A percentile compares a stretch with the other conserved stretches of the same genome.
phyloP scores from a whole-genome alignment of 37 sponge, comb jelly and placozoan genomes.

The Chondrilla cf. caribensis region DNA sequence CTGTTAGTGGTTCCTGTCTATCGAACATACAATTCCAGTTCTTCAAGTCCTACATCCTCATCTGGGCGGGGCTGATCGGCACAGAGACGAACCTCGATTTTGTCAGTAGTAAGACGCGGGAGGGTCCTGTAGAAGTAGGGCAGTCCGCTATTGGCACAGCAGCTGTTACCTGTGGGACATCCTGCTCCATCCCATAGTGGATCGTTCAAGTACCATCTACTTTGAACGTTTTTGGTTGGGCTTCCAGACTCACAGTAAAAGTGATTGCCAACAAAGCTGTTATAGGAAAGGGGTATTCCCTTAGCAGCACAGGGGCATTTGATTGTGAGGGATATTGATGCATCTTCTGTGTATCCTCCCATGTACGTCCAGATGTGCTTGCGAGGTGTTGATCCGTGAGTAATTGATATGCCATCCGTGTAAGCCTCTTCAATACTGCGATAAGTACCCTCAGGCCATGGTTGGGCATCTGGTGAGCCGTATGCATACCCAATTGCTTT shows the following conservation, averaged over 20 bases:
- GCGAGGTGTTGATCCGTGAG: constrained; percentile 6
- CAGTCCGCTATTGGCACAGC: constrained; percentile 15
- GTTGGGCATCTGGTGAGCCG: neutral
- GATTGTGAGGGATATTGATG: too few relatives aligned
- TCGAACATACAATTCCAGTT: constrained; percentile 11
- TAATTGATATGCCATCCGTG: constrained; percentile 9
- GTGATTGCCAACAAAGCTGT: neutral
- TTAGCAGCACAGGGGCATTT: constrained; percentile 26
- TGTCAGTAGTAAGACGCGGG: neutral
- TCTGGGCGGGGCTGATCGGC: neutral
- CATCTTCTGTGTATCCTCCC: neutral
- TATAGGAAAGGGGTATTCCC: neutral
- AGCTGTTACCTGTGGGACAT: constrained; percentile 9
- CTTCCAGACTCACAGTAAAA: constrained; percentile 18
- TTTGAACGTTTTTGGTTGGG: neutral
- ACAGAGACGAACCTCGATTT: constrained; percentile 18
- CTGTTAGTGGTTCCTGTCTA: neutral
- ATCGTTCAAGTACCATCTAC: neutral
- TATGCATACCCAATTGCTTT: constrained; percentile 7
- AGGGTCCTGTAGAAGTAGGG: constrained; percentile 24
- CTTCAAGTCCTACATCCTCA: constrained; percentile 6
- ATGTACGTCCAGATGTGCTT: constrained; percentile 1
- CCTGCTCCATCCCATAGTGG: constrained; percentile 23
- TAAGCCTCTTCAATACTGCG: neutral
- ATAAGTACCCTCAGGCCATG: neutral